Percentiles rank a stretch among this genome's conserved stretches.
These are phyloP conservation scores for Berghia stephanieae DNA, from an alignment of 1,140 invertebrate species.

Conservation along the genomic window DNA sequence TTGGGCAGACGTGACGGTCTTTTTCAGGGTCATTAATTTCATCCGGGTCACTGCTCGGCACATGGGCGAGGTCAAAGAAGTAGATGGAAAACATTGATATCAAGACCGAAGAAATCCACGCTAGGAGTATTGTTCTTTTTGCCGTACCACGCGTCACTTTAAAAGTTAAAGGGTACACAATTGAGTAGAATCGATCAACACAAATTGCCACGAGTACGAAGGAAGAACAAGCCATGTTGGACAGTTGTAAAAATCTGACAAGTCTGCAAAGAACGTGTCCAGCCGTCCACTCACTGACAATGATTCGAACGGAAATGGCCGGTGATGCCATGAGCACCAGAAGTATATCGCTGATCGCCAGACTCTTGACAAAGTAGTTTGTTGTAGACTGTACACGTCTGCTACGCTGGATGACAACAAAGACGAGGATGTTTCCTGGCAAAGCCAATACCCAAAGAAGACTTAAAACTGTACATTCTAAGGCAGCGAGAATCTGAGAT, in stretches of 20 bases:
- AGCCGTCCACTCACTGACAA: constrained; percentile 44
- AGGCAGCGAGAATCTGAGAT: not conserved
- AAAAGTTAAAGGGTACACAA: constrained; percentile 60
- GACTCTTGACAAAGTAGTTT: constrained; percentile 57
- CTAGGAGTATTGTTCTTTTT: constrained; percentile 47
- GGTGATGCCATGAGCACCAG: constrained; percentile 42
- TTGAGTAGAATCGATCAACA: constrained; percentile 58
- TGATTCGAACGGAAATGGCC: constrained; percentile 38
- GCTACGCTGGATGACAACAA: constrained; percentile 55
- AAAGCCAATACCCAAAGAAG: constrained; percentile 45
- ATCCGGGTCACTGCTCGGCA: not conserved
- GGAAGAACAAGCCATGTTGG: constrained; percentile 36
- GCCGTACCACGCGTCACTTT: constrained; percentile 56
- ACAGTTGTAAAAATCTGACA: constrained; percentile 48
- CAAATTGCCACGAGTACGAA: constrained; percentile 50
- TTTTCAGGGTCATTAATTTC: not conserved
- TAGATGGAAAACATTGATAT: constrained; percentile 43
- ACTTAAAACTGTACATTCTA: constrained; percentile 40
- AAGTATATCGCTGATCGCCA: constrained; percentile 47
- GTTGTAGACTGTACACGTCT: constrained; percentile 60
- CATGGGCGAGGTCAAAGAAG: constrained; percentile 41
- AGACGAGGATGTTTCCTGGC: constrained; percentile 53
- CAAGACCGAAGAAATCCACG: constrained; percentile 39
- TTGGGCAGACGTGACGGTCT: constrained; percentile 35
- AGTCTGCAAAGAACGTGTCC: constrained; percentile 51